phyloP scores from a whole-genome alignment of 2,888 invertebrate species.

The Anorthoa munda region DNA sequence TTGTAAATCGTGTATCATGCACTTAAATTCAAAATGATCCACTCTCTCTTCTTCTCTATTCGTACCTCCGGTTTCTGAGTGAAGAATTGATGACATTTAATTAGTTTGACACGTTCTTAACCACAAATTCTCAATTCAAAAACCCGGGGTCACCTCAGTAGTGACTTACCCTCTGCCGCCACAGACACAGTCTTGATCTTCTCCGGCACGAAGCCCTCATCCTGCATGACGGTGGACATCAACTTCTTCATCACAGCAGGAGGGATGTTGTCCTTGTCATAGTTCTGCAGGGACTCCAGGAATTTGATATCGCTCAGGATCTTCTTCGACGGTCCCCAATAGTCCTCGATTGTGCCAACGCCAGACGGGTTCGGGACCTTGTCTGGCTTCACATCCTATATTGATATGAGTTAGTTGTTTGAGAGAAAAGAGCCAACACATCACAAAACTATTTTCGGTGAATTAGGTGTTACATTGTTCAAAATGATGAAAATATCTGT shows the following conservation, averaged over 20 bases:
- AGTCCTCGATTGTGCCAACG: conserved; percentile 96
- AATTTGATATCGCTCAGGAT: conserved; percentile 97
- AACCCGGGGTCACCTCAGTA: not conserved
- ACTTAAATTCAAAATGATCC: not conserved
- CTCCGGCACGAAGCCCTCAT: conserved; percentile 97
- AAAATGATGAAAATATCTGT: too few species aligned
- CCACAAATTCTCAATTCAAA: not conserved
- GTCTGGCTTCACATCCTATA: conserved; percentile 96
- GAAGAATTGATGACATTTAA: too few species aligned
- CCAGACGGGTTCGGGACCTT: conserved; percentile 95
- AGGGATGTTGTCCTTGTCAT: conserved; percentile 98
- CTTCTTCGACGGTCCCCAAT: conserved; percentile 97
- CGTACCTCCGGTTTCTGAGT: too few species aligned
- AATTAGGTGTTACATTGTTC: not conserved
- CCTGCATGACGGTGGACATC: conserved; percentile 94
- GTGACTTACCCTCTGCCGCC: conserved; percentile 95
- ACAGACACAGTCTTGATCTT: conserved; percentile 96
- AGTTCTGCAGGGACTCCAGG: conserved; percentile 95
- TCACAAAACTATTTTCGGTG: not conserved
- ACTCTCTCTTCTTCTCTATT: too few species aligned
- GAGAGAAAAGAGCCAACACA: too few species aligned
- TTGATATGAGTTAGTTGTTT: not conserved
- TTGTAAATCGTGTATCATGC: not conserved
- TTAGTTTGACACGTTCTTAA: not conserved
- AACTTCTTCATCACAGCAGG: conserved; percentile 96